phyloP scores from a whole-genome alignment of 2,888 invertebrate genomes.

The Philereme vetulata region DNA sequence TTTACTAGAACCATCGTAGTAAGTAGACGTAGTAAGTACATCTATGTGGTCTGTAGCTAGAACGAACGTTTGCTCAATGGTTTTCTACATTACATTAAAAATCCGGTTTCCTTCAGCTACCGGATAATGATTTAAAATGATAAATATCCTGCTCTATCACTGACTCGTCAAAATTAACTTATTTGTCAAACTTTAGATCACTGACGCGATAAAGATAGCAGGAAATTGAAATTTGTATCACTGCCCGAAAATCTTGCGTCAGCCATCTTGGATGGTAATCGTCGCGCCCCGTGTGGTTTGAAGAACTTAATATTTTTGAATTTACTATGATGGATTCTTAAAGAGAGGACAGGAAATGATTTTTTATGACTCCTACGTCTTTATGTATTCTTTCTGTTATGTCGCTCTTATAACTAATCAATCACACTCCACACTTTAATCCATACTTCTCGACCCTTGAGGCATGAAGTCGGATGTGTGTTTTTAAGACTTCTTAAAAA shows the following conservation, averaged over 20 bases:
- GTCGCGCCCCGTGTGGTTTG: constrained; percentile 64
- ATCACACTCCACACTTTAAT: no score
- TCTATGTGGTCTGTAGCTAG: no score
- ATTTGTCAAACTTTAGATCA: constrained; percentile 81
- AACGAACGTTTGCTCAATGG: no score
- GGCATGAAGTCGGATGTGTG: no score
- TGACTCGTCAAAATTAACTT: constrained; percentile 80
- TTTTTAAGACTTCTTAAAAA: no score
- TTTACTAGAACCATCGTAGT: no score
- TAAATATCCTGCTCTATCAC: constrained; percentile 68
- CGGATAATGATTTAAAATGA: constrained; percentile 65
- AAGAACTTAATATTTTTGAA: constrained; percentile 69
- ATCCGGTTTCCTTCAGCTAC: constrained; percentile 47
- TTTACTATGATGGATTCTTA: constrained; percentile 55
- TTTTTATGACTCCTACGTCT: not conserved
- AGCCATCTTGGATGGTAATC: constrained; percentile 78
- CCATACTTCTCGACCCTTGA: no score
- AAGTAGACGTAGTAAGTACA: no score
- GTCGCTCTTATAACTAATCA: no score
- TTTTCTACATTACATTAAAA: no score
- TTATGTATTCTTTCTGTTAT: not conserved
- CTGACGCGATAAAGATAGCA: constrained; percentile 70
- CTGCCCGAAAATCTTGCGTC: constrained; percentile 72
- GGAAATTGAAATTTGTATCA: constrained; percentile 83
- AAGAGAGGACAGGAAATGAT: constrained; percentile 63